Base-by-base conservation (phyloP, 2,797 vertebrate genomes). In the Pseudopleuronectes americanus region DNA sequence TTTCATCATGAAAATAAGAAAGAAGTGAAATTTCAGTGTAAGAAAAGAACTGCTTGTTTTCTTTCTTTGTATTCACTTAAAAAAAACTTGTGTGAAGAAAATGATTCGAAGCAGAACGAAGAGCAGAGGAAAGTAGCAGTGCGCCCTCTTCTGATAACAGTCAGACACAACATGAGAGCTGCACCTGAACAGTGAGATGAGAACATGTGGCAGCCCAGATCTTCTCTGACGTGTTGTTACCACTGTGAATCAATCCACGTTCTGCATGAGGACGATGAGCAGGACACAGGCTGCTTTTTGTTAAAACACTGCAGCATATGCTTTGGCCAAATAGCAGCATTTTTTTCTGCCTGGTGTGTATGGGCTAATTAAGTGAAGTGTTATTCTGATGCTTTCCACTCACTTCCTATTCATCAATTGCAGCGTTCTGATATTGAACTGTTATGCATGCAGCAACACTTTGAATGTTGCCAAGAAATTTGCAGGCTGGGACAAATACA, bases 371-470 rank as follows among this genome's bases (percentile, higher is more conserved):
- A 94, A 92, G 85, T 77, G 77, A 93, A 90, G 92, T 94, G 93
- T 92, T 94, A 92, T 92, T 93, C 92, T 89, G 94, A 83, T 87
- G 87, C 76, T 88, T 93, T 92, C 87, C 90, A 86, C 88, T 91
- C 89, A 92, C 91, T 92, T 94, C 85, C 92, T 93, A 92, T 93
- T 94, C 92, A 87, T 91, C 84, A 73, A 90, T 90, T 90, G 89
- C 89, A 89, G 81, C 79, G 87, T 90, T 93, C 77, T 87, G 90
- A 92, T 93, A 93, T 89, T 87, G 87, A 91, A 94, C 92, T 93
- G 94, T 93, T 93, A 92, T 88, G 85, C 86, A 87, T 91, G 91
- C 92, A 90, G 92, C 93, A 94, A 95, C 94, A 94, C 93, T 86
- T 93, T 80, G 67, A 70, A 56, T 60, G 77, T 82, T 93, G 94